Percentiles rank a stretch among this genome's conserved stretches.
Conservation (phyloP, 2,797 vertebrate species). For the Megaceryle alcyon region DNA sequence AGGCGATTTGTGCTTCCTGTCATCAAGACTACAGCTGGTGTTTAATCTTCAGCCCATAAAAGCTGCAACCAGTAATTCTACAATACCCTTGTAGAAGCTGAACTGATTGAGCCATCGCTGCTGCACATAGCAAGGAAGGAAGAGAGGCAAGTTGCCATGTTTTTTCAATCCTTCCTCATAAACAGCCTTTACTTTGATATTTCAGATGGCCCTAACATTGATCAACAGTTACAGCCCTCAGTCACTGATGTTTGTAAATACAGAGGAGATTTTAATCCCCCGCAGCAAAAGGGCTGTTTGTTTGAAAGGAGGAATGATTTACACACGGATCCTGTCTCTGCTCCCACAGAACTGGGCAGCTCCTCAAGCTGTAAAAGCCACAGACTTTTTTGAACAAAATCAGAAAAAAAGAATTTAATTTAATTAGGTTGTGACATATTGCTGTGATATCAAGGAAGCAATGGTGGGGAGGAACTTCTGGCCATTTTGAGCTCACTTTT, state of each 20-base stretch:
- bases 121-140: background rate
- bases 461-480: background rate
- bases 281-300: background rate
- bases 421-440: background rate
- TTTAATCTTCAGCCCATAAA: constrained; percentile 33
- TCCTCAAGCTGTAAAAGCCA: background rate
- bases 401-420: background rate
- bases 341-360: background rate
- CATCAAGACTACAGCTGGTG: background rate
- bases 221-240: background rate
- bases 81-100: background rate
- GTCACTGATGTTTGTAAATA: constrained; percentile 30
- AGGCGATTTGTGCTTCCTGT: constrained; percentile 47
- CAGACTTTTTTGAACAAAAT: background rate
- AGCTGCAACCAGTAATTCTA: background rate
- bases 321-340: accelerated
- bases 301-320: background rate
- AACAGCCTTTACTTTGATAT: constrained; percentile 44
- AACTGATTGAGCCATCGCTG: background rate
- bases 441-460: background rate
- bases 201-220: background rate
- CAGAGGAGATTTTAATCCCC: background rate
- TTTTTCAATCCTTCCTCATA: background rate
- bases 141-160: background rate
- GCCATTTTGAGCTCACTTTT: background rate